phyloP scores from a whole-genome alignment of 2,888 invertebrate genomes.

The Nemotelus pantherinus region DNA sequence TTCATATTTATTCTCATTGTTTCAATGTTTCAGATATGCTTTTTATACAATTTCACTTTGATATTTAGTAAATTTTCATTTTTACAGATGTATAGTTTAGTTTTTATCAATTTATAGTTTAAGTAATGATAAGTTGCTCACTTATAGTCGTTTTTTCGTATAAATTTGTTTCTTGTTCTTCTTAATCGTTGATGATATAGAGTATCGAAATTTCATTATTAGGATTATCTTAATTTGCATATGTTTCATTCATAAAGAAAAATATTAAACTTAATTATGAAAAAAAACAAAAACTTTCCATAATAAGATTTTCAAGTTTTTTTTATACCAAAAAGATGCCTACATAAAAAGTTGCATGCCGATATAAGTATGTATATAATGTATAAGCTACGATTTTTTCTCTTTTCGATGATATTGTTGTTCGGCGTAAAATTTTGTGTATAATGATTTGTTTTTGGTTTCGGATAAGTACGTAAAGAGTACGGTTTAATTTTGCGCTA shows the following conservation, averaged over 20 bases:
- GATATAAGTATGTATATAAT: constrained; percentile 3
- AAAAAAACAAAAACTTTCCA: too few species aligned
- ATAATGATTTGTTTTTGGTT: not conserved
- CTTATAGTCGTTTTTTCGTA: too few species aligned
- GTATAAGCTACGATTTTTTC: not conserved
- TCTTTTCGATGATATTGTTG: not conserved
- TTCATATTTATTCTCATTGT: not conserved
- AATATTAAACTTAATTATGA: too few species aligned
- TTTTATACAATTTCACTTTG: not conserved
- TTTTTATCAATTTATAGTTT: too few species aligned
- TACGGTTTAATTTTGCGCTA: constrained; percentile 3
- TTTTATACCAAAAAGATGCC: not conserved
- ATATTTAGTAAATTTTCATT: not conserved
- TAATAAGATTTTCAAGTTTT: too few species aligned
- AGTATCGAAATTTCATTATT: too few species aligned
- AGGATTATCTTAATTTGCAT: too few species aligned
- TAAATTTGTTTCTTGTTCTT: too few species aligned
- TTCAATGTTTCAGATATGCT: constrained; percentile 3
- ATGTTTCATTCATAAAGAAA: too few species aligned
- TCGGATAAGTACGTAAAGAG: constrained; percentile 24
- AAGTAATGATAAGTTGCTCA: too few species aligned
- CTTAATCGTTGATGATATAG: too few species aligned
- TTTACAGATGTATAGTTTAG: not conserved
- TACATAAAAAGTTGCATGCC: constrained; percentile 4
- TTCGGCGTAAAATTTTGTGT: constrained; percentile 2